Conservation (phyloP, 1,140 invertebrate genomes). For the Drosophila triauraria region DNA sequence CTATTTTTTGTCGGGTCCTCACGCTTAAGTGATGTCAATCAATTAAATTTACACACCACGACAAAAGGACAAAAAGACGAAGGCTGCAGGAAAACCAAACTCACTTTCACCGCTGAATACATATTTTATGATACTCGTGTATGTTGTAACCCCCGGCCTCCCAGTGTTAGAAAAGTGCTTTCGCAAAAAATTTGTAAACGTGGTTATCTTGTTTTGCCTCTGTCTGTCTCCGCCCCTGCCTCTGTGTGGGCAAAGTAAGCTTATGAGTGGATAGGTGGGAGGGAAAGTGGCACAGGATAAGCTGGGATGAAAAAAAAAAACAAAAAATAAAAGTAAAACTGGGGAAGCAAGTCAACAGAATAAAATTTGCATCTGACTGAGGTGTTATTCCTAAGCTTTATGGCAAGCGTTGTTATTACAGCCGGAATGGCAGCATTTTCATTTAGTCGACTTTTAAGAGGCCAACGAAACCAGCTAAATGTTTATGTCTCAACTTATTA, state of each 20-base stretch:
- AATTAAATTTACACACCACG: slow-evolving; percentile 69
- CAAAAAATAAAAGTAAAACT: slow-evolving; percentile 2
- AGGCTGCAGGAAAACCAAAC: slow-evolving; percentile 24
- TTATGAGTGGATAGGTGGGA: slow-evolving; percentile 33
- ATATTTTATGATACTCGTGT: slow-evolving; percentile 68
- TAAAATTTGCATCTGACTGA: slow-evolving; percentile 52
- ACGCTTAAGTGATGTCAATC: slow-evolving; percentile 75
- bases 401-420: neutral
- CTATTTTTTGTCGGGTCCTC: slow-evolving; percentile 15
- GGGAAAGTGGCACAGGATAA: slow-evolving; percentile 12
- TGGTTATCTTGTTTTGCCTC: slow-evolving; percentile 54
- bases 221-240: neutral
- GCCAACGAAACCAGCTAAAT: slow-evolving; percentile 1
- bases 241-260: slow-evolving; percentile 45
- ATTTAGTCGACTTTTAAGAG: slow-evolving; percentile 18
- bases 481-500: slow-evolving; percentile 8
- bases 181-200: slow-evolving; percentile 55
- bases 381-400: slow-evolving; percentile 52
- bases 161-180: slow-evolving; percentile 4
- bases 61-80: neutral
- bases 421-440: slow-evolving; percentile 6
- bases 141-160: neutral
- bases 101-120: slow-evolving; percentile 51
- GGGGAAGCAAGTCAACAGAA: neutral
- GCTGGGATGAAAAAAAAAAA: neutral